A percentile compares a stretch with the other conserved stretches of the same genome.
Conservation (phyloP, 2,113 vertebrate species). For the Lethenteron reissneri region DNA sequence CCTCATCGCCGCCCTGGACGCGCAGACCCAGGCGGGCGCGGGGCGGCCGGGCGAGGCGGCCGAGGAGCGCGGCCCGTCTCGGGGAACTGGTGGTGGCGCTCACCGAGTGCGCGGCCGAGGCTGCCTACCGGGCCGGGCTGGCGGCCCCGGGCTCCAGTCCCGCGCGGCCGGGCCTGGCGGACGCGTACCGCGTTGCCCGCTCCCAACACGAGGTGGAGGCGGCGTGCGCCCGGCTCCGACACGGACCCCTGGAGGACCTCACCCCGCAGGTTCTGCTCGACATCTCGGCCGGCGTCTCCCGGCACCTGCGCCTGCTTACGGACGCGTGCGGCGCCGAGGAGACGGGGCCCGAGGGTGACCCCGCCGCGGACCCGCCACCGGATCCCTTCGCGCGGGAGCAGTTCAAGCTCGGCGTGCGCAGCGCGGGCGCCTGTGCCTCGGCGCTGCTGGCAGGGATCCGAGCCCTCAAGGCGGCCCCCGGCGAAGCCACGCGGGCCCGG, state of each 20-base stretch:
- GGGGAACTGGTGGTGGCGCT: constrained; percentile 74
- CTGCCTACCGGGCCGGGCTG: constrained; percentile 68
- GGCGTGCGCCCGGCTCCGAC: constrained; percentile 46
- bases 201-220: constrained; percentile 90
- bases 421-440: constrained; percentile 77
- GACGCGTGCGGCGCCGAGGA: constrained; percentile 44
- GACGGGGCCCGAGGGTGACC: too few species aligned
- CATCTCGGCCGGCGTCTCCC: constrained; percentile 76
- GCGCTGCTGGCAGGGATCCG: constrained; percentile 77
- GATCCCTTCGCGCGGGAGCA: constrained; percentile 86
- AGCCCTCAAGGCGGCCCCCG: constrained; percentile 72
- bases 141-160: constrained; percentile 58
- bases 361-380: constrained; percentile 58
- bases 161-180: constrained; percentile 60
- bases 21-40: constrained; percentile 98
- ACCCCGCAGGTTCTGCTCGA: constrained; percentile 81
- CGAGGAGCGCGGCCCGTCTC: constrained; percentile 67
- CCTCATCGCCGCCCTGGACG: constrained; percentile 82
- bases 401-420: constrained; percentile 79
- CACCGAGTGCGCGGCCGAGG: constrained; percentile 76
- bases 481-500: constrained; percentile 59
- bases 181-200: constrained; percentile 86
- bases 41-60: constrained; percentile 71
- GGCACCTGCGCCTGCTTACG: constrained; percentile 71
- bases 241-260: constrained; percentile 50